phyloP scores from a whole-genome alignment of 2,113 vertebrate species.

The Sinocyclocheilus grahami region DNA sequence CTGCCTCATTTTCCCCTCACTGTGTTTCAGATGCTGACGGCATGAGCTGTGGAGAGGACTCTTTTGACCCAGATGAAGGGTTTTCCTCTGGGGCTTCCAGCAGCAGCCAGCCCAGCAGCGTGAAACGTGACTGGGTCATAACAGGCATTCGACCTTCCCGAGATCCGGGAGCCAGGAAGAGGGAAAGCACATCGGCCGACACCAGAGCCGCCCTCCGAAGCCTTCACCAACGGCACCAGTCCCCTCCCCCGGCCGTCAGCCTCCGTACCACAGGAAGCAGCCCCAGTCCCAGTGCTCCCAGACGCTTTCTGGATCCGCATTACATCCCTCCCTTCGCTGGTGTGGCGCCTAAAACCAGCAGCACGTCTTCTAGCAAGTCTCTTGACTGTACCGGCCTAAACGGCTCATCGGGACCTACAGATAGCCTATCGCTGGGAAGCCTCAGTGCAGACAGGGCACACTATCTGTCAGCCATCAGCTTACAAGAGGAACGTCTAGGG shows the following conservation, averaged over 20 bases:
- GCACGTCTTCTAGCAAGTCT: slow-evolving; percentile 95
- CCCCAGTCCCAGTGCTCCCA: slow-evolving; percentile 63
- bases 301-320: slow-evolving; percentile 84
- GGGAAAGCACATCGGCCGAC: slow-evolving; percentile 57
- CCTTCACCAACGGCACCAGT: slow-evolving; percentile 78
- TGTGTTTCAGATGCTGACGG: slow-evolving; percentile 82
- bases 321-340: slow-evolving; percentile 84
- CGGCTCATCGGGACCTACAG: slow-evolving; percentile 54
- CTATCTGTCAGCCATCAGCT: slow-evolving; percentile 84
- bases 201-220: slow-evolving; percentile 64
- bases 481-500: slow-evolving; percentile 83
- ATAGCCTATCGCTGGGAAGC: slow-evolving; percentile 67
- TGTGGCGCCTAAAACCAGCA: slow-evolving; percentile 89
- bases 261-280: slow-evolving; percentile 50
- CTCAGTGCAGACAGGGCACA: slow-evolving; percentile 78
- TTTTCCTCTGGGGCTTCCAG: slow-evolving; percentile 97
- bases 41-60: slow-evolving; percentile 89
- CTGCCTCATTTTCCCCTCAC: neutral
- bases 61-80: slow-evolving; percentile 94
- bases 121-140: slow-evolving; percentile 85
- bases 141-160: slow-evolving; percentile 72
- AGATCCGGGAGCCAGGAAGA: slow-evolving; percentile 68
- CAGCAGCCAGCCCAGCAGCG: slow-evolving; percentile 89
- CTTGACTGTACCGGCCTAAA: slow-evolving; percentile 69
- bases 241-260: slow-evolving; percentile 55